Evolutionary conservation across 2,888 invertebrate species (phyloP), one percentile per base, ranked within the genome.

Genomic region (Latrodectus hesperus): DNA sequence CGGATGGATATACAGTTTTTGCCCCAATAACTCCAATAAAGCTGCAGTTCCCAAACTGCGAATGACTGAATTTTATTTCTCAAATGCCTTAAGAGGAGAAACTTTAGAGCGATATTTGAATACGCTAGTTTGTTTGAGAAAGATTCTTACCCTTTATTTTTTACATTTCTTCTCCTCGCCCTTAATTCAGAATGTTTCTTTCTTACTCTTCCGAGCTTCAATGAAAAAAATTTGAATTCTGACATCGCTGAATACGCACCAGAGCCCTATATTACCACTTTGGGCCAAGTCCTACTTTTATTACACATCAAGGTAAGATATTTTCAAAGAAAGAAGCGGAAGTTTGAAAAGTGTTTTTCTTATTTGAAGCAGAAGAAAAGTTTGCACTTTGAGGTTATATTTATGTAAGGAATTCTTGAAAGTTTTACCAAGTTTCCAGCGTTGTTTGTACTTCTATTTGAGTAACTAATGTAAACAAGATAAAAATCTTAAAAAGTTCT

Each of bases 11-110:
- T 38, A 38, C 38, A 38, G 38, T 38, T 38, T 38, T 38, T 51
- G 72, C 71, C 70, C 80, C 80, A 80, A 80, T 80, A 80, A 80
- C 76, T 76, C 76, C 76, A 76, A 76, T 76, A 65, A 76, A 72
- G 64, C 80, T 64, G n/a, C 51, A 60, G 72, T 64, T 71, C 55
- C 51, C 51, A 64, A 80, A 80, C 65, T 72, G 51, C 65, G 60
- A 80, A 71, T 80, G 80, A 65, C 72, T 64, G 64, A 72, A 38
- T 55, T 79, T 79, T 72, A 71, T 26, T 17, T 51, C 65, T 64
- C 17, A 65, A 65, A n/a, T 49, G 17, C 76, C 9, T 11, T 17
- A 77, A 12, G 53, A 52, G 71, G 65, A 72, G 72, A 72, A 70
- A 10, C 52, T 16, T 52, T 11, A 16, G 72, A 17, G 52, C 16